These are phyloP conservation scores for Palaemon carinicauda DNA, from an alignment of 1,140 invertebrate species.

Conservation along the genomic window DNA sequence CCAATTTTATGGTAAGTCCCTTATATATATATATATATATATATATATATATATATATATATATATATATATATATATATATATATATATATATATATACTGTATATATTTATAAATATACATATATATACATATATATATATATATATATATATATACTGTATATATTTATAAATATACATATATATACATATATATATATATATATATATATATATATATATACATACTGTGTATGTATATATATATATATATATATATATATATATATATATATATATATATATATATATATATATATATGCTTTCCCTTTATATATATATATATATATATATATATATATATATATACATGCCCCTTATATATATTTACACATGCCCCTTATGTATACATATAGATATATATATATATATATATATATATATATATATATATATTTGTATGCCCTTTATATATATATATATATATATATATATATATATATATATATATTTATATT, in stretches of 20 bases:
- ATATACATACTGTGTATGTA: neutral
- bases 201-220: neutral
- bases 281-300: neutral
- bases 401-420: neutral
- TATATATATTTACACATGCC: too few species aligned
- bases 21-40: too few species aligned
- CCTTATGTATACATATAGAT: neutral
- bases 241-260: neutral
- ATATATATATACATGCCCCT: neutral
- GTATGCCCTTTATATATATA: neutral
- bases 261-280: neutral
- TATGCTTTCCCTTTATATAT: neutral
- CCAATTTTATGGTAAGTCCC: too few species aligned
- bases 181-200: neutral
- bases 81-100: neutral
- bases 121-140: neutral
- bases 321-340: neutral
- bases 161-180: neutral
- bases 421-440: neutral
- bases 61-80: neutral
- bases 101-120: too few species aligned
- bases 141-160: neutral
- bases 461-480: neutral
- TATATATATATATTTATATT: neutral
- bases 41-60: constrained; percentile 6